phyloP scores from a whole-genome alignment of 1,140 invertebrate genomes.

The Leptinotarsa lineolata region DNA sequence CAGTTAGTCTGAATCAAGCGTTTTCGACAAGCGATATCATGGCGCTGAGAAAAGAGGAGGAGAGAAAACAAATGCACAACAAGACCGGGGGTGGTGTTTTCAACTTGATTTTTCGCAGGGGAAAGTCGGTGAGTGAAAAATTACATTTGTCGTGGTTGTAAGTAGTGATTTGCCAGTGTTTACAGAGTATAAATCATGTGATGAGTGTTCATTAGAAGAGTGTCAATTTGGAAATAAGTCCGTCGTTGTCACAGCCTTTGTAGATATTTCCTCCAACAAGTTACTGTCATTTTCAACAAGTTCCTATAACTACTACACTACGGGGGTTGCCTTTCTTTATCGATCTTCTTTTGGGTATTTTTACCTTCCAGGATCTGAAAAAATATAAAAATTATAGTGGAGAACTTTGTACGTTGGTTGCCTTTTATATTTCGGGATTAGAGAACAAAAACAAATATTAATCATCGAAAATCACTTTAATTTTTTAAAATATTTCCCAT shows the following conservation, averaged over 20 bases:
- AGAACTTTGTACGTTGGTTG: too few species aligned
- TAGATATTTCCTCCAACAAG: background rate
- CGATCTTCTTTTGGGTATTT: too few species aligned
- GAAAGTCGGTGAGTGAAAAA: conserved; percentile 48
- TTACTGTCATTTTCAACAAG: background rate
- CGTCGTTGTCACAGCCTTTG: background rate
- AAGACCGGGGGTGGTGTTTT: conserved; percentile 60
- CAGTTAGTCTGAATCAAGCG: conserved; percentile 58
- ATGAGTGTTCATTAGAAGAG: too few species aligned
- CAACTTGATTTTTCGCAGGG: conserved; percentile 60
- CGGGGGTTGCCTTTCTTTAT: too few species aligned
- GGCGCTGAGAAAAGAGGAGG: conserved; percentile 64
- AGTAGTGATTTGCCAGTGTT: background rate
- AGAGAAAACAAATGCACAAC: conserved; percentile 59
- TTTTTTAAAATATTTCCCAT: too few species aligned
- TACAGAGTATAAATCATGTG: too few species aligned
- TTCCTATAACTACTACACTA: background rate
- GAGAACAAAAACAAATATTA: too few species aligned
- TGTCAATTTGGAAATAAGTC: too few species aligned
- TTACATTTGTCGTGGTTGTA: background rate
- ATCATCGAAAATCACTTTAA: too few species aligned
- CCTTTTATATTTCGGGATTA: too few species aligned
- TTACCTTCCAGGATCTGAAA: too few species aligned
- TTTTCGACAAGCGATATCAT: conserved; percentile 69
- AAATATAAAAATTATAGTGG: too few species aligned